Base-by-base conservation (phyloP, 2,888 invertebrate genomes). In the Reticulitermes lucifugus region DNA sequence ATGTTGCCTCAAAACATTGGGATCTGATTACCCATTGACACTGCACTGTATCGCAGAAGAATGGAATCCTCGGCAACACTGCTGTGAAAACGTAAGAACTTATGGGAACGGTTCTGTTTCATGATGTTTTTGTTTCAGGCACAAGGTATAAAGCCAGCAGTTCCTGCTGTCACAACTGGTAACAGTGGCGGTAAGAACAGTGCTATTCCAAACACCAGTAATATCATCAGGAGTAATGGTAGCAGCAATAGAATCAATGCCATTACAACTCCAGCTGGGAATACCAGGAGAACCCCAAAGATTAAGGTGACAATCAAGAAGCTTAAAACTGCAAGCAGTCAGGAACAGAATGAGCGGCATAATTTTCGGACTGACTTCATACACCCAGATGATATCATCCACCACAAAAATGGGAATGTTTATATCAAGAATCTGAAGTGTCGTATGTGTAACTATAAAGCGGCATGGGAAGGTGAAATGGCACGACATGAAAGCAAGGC, bases 401-500 rank as follows among this genome's bases (percentile, higher is more conserved):
- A 86, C 59, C 87, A 85, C 65, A 85, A 85, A 81, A 86, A 87
- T 79, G 87, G 87, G 35, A 88, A 88, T 85, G 88, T 89, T 35
- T 89, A 89, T 86, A 88, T 89, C n/a, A 89, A 89, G 84, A 88
- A 88, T 35, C 87, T 88, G 65, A 88, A 88, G 83, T 90, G 90
- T 87, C 88, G 89, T 84, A 88, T 88, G 29, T 91, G 90, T 88
- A 88, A 88, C 77, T 90, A 89, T 87, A 89, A 89, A 84, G 89
- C 90, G 14, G 88, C 89, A 51, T 90, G 89, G 88, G 89, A 89
- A 79, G 89, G 87, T 12, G 94, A 94, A 88, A 92, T 94, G 91
- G 92, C 91, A 79, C 90, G 91, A 59, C 93, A 93, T 89, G 92
- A 92, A 87, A 89, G 90, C 85, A 90, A 91, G 89, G 92, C 89